phyloP scores from a whole-genome alignment of 2,888 invertebrate species.

The Lissocephala sabroskyi region DNA sequence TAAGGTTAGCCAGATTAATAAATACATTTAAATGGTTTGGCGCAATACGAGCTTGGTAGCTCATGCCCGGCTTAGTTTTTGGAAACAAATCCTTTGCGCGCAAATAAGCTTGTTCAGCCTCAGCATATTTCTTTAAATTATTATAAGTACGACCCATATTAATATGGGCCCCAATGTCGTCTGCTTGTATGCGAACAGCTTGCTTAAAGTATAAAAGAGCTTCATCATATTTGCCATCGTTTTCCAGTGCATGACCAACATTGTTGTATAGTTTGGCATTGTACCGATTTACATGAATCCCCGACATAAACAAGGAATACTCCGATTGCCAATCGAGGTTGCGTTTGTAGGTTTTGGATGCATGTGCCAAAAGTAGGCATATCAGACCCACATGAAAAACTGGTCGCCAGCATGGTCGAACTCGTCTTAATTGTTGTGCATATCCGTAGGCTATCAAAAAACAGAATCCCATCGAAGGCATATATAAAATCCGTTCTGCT shows the following conservation, averaged over 20 bases:
- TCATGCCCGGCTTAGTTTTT: slow-evolving; percentile 93
- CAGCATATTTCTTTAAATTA: slow-evolving; percentile 87
- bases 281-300: slow-evolving; percentile 84
- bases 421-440: slow-evolving; percentile 74
- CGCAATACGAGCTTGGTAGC: slow-evolving; percentile 95
- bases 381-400: slow-evolving; percentile 71
- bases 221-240: slow-evolving; percentile 78
- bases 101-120: slow-evolving; percentile 94
- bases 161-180: slow-evolving; percentile 97
- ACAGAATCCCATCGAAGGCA: slow-evolving; percentile 98
- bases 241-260: slow-evolving; percentile 96
- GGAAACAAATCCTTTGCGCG: slow-evolving; percentile 91
- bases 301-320: slow-evolving; percentile 94
- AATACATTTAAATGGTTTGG: slow-evolving; percentile 97
- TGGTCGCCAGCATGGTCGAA: slow-evolving; percentile 5
- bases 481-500: slow-evolving; percentile 95
- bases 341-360: slow-evolving; percentile 87
- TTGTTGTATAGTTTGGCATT: slow-evolving; percentile 98
- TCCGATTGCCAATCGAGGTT: slow-evolving; percentile 96
- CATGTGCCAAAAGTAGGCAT: slow-evolving; percentile 83
- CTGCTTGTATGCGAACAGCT: slow-evolving; percentile 93
- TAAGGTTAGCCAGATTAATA: slow-evolving; percentile 93
- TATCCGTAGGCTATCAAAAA: slow-evolving; percentile 92
- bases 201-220: slow-evolving; percentile 93
- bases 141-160: slow-evolving; percentile 97